Conservation (phyloP, 2,797 vertebrate species). For the Arctocebus calabarensis region DNA sequence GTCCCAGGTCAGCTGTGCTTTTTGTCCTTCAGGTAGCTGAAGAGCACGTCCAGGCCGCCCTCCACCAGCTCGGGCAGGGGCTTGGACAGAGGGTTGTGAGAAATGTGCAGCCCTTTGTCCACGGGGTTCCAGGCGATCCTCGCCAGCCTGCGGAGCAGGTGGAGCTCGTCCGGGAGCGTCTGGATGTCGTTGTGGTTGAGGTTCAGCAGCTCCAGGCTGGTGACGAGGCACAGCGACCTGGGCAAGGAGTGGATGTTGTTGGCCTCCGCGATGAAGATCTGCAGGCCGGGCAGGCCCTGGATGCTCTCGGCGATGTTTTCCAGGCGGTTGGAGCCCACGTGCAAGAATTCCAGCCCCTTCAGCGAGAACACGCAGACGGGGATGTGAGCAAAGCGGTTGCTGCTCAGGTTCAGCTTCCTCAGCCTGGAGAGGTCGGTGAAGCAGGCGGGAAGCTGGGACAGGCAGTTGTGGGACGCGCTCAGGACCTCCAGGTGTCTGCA, state of each 20-base stretch:
- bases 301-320: constrained; percentile 94
- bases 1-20: constrained; percentile 81
- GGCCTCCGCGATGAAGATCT: constrained; percentile 93
- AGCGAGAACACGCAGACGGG: constrained; percentile 92
- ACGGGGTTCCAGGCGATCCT: constrained; percentile 94
- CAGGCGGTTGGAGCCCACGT: constrained; percentile 93
- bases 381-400: constrained; percentile 92
- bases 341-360: constrained; percentile 93
- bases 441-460: constrained; percentile 90
- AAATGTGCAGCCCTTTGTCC: constrained; percentile 95
- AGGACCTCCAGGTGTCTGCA: constrained; percentile 94
- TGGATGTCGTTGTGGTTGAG: constrained; percentile 94
- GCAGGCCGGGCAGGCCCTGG: constrained; percentile 90
- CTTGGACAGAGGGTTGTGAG: constrained; percentile 93
- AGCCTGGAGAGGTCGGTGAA: constrained; percentile 89
- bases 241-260: constrained; percentile 93
- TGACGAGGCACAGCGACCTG: constrained; percentile 91
- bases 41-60: constrained; percentile 90
- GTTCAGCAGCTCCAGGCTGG: constrained; percentile 93
- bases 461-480: constrained; percentile 93
- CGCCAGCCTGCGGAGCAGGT: constrained; percentile 89
- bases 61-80: constrained; percentile 93
- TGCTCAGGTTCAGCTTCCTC: constrained; percentile 94
- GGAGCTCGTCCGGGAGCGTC: constrained; percentile 92
- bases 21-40: constrained; percentile 88